These are phyloP conservation scores for Myopa tessellatipennis DNA, from an alignment of 2,888 invertebrate species.

Conservation along the genomic window DNA sequence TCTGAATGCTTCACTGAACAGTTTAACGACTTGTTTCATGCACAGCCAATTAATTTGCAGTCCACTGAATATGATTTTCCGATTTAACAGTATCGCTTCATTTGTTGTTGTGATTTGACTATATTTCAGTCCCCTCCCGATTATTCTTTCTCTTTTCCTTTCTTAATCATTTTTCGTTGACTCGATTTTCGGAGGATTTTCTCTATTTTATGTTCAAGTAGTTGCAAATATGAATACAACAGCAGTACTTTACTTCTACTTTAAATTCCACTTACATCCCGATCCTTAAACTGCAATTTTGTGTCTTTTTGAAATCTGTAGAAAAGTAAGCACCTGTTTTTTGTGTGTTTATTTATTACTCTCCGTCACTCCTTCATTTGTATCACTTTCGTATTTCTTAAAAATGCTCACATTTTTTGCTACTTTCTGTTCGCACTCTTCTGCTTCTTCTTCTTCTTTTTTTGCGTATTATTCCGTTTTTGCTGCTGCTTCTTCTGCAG, in stretches of 20 bases:
- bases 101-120: too few species aligned
- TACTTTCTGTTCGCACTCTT: not conserved
- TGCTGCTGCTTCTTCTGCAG: not conserved
- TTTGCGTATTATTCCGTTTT: not conserved
- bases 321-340: too few species aligned
- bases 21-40: not conserved
- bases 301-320: too few species aligned
- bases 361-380: not conserved
- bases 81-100: not conserved
- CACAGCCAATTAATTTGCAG: not conserved
- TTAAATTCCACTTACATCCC: too few species aligned
- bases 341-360: not conserved
- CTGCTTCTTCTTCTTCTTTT: not conserved
- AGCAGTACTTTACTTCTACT: too few species aligned
- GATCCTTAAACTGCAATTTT: too few species aligned
- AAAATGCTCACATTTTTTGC: not conserved
- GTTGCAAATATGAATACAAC: too few species aligned
- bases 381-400: too few species aligned
- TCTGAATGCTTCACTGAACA: not conserved
- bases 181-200: too few species aligned
- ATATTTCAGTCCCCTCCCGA: too few species aligned
- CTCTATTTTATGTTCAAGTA: not conserved
- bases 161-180: too few species aligned
- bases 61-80: not conserved
- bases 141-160: too few species aligned